Percentiles rank a stretch among this genome's conserved stretches.
phyloP scores from a whole-genome alignment of 2,888 invertebrate species.

The Cataglyphis cursor region DNA sequence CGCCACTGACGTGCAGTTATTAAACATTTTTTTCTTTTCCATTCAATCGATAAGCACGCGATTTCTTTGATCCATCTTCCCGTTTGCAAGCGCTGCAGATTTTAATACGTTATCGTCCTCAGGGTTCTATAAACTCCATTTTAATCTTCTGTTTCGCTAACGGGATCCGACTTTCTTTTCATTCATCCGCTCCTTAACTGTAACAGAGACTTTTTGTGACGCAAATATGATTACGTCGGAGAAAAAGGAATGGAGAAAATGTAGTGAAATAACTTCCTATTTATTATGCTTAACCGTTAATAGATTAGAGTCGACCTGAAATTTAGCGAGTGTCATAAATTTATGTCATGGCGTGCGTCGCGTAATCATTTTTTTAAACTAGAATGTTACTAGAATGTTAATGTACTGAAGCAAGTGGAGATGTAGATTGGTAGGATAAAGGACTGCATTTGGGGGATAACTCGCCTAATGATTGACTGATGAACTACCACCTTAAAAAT shows the following conservation, averaged over 20 bases:
- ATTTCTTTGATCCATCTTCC: conserved; percentile 46
- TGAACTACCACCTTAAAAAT: conserved; percentile 31
- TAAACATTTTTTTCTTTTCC: conserved; percentile 41
- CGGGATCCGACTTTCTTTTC: conserved; percentile 45
- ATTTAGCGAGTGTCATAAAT: conserved; percentile 48
- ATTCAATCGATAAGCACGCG: conserved; percentile 50
- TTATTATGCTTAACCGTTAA: conserved; percentile 54
- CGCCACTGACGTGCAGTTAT: conserved; percentile 29
- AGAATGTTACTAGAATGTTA: conserved; percentile 8
- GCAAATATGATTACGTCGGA: conserved; percentile 38
- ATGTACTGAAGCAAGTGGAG: background rate
- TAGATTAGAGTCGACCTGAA: conserved; percentile 37
- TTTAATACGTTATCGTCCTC: conserved; percentile 53
- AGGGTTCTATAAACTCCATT: conserved; percentile 57
- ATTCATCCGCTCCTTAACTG: conserved; percentile 8
- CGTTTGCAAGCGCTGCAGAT: conserved; percentile 34
- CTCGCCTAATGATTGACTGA: conserved; percentile 16
- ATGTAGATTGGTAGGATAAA: conserved; percentile 8
- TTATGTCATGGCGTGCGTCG: background rate
- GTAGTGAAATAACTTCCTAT: conserved; percentile 53
- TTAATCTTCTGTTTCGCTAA: conserved; percentile 59
- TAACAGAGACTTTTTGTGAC: conserved; percentile 45
- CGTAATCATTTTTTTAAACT: conserved; percentile 9
- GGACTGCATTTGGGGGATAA: conserved; percentile 17
- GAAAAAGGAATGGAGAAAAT: conserved; percentile 36